Percentiles rank a stretch among this genome's conserved stretches.
phyloP scores from a whole-genome alignment of 64 coral and sea anemone genomes.

The Dendronephthya gigantea region DNA sequence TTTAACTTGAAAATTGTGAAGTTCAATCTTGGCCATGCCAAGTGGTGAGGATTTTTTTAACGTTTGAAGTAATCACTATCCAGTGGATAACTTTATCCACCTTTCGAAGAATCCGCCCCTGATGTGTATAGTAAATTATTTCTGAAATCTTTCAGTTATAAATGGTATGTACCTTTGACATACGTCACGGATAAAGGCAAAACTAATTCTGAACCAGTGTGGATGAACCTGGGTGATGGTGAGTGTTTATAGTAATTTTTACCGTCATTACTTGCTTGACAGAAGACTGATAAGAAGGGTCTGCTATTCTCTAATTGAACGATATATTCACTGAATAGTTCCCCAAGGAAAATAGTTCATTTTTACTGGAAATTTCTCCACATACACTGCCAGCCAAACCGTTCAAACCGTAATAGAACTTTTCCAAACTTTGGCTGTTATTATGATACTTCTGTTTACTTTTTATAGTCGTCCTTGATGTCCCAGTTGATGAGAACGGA shows the following conservation, averaged over 20 bases:
- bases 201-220: background rate
- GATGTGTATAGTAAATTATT: background rate
- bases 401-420: background rate
- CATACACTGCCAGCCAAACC: too few species aligned
- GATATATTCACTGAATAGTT: too few species aligned
- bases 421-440: background rate
- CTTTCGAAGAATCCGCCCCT: too few species aligned
- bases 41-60: too few species aligned
- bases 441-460: background rate
- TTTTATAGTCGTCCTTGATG: background rate
- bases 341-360: background rate
- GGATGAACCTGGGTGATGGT: background rate
- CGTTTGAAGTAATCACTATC: too few species aligned
- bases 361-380: background rate
- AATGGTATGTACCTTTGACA: slow-evolving; percentile 8
- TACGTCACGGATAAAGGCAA: background rate
- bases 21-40: too few species aligned
- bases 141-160: background rate
- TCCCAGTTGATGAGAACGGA: background rate
- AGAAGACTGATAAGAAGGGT: too few species aligned
- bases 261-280: too few species aligned
- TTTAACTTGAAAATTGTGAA: too few species aligned
- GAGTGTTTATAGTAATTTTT: too few species aligned
- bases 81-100: too few species aligned
- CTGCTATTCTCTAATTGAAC: too few species aligned